Base-by-base conservation (phyloP, 2,888 invertebrate genomes). In the Rhorus exstirpatorius region DNA sequence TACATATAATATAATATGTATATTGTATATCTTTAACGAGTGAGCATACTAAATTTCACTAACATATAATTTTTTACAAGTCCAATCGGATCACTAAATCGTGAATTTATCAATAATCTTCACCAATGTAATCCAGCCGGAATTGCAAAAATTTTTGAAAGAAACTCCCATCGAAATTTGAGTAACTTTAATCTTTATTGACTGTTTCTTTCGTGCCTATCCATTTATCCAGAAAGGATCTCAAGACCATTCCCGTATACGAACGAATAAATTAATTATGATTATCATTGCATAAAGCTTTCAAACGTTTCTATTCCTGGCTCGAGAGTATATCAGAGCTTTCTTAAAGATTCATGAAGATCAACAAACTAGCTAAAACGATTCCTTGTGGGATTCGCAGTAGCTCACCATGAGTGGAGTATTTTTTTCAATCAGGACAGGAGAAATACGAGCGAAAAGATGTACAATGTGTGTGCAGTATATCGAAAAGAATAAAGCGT, bases 351-450 rank as follows among this genome's bases (percentile, higher is more conserved):
- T 38, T 38, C 38, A 38, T 10, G 10, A 38, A 65, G 49, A 65
- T 70, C 53, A 53, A 26, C 19, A 19, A 61, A 51, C 41, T 19
- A 77, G 38, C 71, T 71, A 51, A n/a, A 51, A 10, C 14, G 24
- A 26, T 17, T 46, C 10, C 17, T 19, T 12, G 35, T 35, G 70
- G 35, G 31, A 78, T 41, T 65, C 31, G 46, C 38, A 68, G 12
- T 14, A 53, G 35, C 26, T 51, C 35, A 26, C 35, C 55, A 24
- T 70, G 53, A 70, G 74, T 53, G 58, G 26, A 68, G 17, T 63
- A n/a, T 26, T 44, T 68, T 49, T 81, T 70, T 78, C 61, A 74
- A 58, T 78, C 68, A 38, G 46, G 44, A 65, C 21, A 10, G 19
- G 24, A 8, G 17, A 58, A 72, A 68, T 60, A 41, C 17, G 31